These are phyloP conservation scores for Phenacoccus solenopsis DNA, from an alignment of 1,140 invertebrate genomes.

Conservation along the genomic window DNA sequence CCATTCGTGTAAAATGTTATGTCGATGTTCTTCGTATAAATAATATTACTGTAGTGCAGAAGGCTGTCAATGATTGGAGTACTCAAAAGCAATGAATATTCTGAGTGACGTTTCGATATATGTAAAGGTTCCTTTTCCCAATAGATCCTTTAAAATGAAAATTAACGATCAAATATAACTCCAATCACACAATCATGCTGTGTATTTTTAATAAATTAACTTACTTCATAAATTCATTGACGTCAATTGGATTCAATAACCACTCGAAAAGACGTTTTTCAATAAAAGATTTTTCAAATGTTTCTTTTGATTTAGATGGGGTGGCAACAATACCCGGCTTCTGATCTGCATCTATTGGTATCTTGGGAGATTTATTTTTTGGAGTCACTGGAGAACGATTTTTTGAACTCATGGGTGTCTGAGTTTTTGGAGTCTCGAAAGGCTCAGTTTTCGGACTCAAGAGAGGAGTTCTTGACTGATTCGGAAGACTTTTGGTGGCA, in stretches of 20 bases:
- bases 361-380: not conserved
- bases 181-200: not conserved
- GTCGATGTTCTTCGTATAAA: constrained; percentile 80
- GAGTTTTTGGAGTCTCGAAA: not conserved
- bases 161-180: constrained; percentile 20
- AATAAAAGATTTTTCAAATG: not conserved
- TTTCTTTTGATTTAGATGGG: not conserved
- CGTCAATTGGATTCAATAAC: constrained; percentile 51
- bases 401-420: not conserved
- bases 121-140: constrained; percentile 75
- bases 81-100: constrained; percentile 61
- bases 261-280: constrained; percentile 43
- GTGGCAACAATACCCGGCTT: not conserved
- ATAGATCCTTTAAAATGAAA: constrained; percentile 34
- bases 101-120: constrained; percentile 48
- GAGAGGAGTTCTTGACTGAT: no score
- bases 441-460: not conserved
- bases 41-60: constrained; percentile 56
- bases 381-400: not conserved
- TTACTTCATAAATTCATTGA: constrained; percentile 49
- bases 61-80: constrained; percentile 63
- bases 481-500: not conserved
- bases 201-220: no score
- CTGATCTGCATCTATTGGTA: not conserved
- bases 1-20: constrained; percentile 73